Conservation (phyloP, 2,888 invertebrate species). For the Eilema caniola region DNA sequence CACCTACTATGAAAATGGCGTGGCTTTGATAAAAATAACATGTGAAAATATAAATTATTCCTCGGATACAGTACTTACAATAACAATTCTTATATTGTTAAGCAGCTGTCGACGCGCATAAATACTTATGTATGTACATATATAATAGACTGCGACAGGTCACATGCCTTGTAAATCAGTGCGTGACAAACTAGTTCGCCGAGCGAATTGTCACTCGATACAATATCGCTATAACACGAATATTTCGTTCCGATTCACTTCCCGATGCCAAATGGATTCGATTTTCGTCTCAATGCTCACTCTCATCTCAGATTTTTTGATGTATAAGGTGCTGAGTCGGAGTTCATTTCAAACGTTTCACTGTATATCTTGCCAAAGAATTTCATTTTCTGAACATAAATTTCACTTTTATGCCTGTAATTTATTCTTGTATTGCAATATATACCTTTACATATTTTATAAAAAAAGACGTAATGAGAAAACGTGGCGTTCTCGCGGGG, state of each 20-base stretch:
- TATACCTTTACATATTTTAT: constrained; percentile 39
- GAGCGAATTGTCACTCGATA: constrained; percentile 66
- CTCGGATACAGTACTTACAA: background rate
- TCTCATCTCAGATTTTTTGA: constrained; percentile 32
- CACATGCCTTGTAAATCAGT: constrained; percentile 69
- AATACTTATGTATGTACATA: constrained; percentile 40
- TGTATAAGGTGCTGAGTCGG: constrained; percentile 29
- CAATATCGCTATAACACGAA: constrained; percentile 59
- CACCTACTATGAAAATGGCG: background rate
- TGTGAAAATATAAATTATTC: background rate
- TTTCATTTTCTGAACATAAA: constrained; percentile 12
- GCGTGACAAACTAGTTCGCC: constrained; percentile 63
- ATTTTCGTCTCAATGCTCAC: constrained; percentile 29
- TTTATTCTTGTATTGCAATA: constrained; percentile 28
- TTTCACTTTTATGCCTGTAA: constrained; percentile 26
- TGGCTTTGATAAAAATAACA: background rate
- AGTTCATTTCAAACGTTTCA: constrained; percentile 18
- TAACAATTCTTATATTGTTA: constrained; percentile 14
- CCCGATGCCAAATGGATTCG: constrained; percentile 57
- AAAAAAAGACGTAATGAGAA: constrained; percentile 32
- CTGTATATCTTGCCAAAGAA: constrained; percentile 16
- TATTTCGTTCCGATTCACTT: constrained; percentile 70
- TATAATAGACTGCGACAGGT: constrained; percentile 55
- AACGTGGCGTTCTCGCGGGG: constrained; percentile 30
- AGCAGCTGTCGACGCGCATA: constrained; percentile 13